Evolutionary conservation across 2,797 vertebrate genomes (phyloP).

Genomic region (Acrossocheilus wenchowensis): DNA sequence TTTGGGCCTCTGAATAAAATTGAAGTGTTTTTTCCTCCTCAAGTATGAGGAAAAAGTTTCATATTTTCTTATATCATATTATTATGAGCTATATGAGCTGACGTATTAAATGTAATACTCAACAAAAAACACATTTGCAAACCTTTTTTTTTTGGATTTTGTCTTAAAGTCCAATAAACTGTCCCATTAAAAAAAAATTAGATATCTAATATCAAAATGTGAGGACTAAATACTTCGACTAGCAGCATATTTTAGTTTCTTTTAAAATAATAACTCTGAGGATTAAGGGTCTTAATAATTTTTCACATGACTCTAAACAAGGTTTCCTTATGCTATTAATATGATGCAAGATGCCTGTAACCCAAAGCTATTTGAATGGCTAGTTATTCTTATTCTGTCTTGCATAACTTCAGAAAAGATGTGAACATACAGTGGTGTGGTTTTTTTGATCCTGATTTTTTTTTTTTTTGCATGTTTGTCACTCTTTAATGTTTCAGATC

Average conservation of each 20-base stretch:
- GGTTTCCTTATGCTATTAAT: not conserved
- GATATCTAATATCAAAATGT: not conserved
- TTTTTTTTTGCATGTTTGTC: no score
- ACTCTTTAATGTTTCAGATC: no score
- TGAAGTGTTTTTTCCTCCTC: not conserved
- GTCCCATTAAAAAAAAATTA: not conserved
- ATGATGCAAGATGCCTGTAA: constrained; percentile 4
- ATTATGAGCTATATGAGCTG: not conserved
- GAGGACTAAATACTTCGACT: not conserved
- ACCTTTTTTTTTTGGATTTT: not conserved
- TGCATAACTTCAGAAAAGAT: constrained; percentile 8
- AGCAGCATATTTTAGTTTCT: not conserved
- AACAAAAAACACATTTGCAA: not conserved
- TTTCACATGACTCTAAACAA: not conserved
- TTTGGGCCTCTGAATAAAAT: no score
- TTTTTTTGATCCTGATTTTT: no score
- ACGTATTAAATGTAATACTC: not conserved
- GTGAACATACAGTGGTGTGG: no score
- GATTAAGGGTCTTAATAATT: not conserved
- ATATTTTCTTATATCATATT: not conserved
- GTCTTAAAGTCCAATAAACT: not conserved
- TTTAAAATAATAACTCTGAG: not conserved
- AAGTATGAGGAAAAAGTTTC: not conserved
- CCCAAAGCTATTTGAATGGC: not conserved
- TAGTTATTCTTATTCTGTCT: not conserved